These are phyloP conservation scores for Hipposideros armiger DNA, from an alignment of 2,113 vertebrate species.

Conservation along the genomic window DNA sequence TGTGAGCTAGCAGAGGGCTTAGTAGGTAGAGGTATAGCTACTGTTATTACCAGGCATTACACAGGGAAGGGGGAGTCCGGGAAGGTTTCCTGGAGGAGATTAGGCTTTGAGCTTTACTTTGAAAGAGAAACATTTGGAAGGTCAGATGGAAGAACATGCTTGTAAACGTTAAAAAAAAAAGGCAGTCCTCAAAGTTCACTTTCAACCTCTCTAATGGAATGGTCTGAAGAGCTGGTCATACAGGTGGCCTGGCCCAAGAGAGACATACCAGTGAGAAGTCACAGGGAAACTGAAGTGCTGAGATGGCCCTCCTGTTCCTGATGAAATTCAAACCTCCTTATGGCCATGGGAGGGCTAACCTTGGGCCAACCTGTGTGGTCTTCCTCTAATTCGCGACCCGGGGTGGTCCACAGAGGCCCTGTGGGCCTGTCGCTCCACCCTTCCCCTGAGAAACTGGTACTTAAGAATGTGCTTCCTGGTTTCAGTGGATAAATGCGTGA, in stretches of 20 bases:
- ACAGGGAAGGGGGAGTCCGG: background rate
- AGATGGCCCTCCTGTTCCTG: background rate
- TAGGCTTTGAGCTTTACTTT: conserved; percentile 33
- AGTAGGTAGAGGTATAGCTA: background rate
- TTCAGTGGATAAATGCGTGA: conserved; percentile 5
- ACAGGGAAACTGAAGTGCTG: background rate
- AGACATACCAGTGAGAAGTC: background rate
- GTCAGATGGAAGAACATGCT: background rate
- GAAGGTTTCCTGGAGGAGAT: background rate
- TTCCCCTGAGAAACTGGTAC: background rate
- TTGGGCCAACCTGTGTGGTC: background rate
- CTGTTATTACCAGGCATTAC: background rate
- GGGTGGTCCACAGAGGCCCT: background rate
- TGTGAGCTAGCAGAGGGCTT: background rate
- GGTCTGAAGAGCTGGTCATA: background rate
- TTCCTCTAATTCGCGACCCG: background rate
- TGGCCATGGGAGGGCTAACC: background rate
- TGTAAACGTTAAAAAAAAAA: background rate
- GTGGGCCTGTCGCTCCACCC: background rate
- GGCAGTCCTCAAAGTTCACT: background rate
- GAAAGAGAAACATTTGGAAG: conserved; percentile 19
- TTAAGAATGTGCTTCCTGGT: background rate
- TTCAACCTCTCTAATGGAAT: background rate
- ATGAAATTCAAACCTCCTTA: background rate
- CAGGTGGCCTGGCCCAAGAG: background rate